These are phyloP conservation scores for Rutpela maculata DNA, from an alignment of 2,888 invertebrate genomes.

Conservation along the genomic window DNA sequence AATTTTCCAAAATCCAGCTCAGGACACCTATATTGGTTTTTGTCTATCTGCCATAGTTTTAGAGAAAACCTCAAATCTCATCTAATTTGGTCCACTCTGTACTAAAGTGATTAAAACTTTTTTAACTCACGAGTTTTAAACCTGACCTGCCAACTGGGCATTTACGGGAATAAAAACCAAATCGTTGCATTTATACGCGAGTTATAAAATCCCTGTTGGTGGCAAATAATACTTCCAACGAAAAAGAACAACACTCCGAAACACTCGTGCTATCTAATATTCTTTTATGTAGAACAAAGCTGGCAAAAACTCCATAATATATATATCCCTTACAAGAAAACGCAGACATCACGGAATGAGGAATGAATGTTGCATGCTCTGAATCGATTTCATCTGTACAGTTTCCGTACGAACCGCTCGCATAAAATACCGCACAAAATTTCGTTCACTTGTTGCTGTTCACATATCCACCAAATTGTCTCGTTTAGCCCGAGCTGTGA, in stretches of 20 bases:
- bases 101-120: too few species aligned
- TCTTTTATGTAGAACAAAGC: constrained; percentile 6
- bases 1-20: too few species aligned
- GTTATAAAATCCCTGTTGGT: not conserved
- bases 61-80: too few species aligned
- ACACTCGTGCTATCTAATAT: not conserved
- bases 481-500: constrained; percentile 16
- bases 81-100: too few species aligned
- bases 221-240: not conserved
- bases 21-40: too few species aligned
- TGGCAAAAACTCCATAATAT: not conserved
- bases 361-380: constrained; percentile 45
- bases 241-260: constrained; percentile 20
- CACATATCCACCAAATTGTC: constrained; percentile 19
- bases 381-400: constrained; percentile 50
- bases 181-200: too few species aligned
- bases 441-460: constrained; percentile 43
- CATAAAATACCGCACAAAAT: constrained; percentile 48
- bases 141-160: too few species aligned
- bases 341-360: constrained; percentile 42
- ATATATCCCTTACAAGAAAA: constrained; percentile 11
- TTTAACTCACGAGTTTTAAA: too few species aligned
- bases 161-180: too few species aligned
- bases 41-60: too few species aligned
- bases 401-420: constrained; percentile 39